A percentile compares a stretch with the other conserved stretches of the same genome.
phyloP scores from a whole-genome alignment of 2,888 invertebrate species.

The Hirtodrosophila alboralis region DNA sequence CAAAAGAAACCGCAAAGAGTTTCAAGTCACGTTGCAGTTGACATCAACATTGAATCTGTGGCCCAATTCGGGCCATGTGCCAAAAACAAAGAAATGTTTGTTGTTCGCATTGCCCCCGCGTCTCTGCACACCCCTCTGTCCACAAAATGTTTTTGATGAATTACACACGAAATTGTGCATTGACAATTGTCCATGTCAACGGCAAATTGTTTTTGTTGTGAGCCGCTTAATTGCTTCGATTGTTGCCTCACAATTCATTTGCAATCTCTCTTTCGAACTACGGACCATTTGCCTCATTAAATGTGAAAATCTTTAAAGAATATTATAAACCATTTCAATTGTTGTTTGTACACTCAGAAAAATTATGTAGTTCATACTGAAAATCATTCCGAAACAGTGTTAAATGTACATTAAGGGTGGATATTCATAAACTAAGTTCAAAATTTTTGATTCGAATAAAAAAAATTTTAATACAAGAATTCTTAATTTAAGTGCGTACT shows the following conservation, averaged over 20 bases:
- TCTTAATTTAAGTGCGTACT: too few relatives aligned
- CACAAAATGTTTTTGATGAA: constrained; percentile 60
- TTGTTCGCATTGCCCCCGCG: constrained; percentile 7
- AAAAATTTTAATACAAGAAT: too few relatives aligned
- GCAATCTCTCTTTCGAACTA: background rate
- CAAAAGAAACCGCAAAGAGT: constrained; percentile 77
- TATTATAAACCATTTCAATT: constrained; percentile 25
- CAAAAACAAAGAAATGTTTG: constrained; percentile 64
- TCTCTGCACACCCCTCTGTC: background rate
- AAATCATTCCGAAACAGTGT: too few relatives aligned
- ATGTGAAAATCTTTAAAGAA: constrained; percentile 31
- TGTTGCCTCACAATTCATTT: constrained; percentile 46
- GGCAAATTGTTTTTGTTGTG: constrained; percentile 64
- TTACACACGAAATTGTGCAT: constrained; percentile 58
- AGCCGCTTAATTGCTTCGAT: constrained; percentile 48
- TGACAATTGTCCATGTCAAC: constrained; percentile 62
- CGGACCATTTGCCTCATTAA: constrained; percentile 11
- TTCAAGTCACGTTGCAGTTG: constrained; percentile 70
- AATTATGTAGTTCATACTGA: too few relatives aligned
- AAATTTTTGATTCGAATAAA: too few relatives aligned
- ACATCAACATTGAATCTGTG: constrained; percentile 51
- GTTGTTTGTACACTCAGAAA: background rate
- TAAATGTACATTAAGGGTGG: too few relatives aligned
- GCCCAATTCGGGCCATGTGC: constrained; percentile 44
- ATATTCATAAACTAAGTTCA: too few relatives aligned